Evolutionary conservation across 2,797 vertebrate genomes (phyloP).

Genomic region (Sternarchorhynchus goeldii): DNA sequence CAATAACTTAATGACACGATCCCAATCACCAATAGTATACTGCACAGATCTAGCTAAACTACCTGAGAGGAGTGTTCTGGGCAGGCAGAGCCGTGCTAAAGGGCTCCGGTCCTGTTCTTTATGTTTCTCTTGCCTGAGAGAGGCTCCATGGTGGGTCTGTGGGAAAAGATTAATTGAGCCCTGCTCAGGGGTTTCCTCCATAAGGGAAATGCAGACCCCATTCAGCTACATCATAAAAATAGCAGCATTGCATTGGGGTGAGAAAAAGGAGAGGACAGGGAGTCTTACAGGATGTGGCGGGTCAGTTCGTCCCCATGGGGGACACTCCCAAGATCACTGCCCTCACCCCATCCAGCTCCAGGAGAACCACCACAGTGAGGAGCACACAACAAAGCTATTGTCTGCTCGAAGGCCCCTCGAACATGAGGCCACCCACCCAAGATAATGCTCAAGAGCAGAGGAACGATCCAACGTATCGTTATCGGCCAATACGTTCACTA

Average conservation of each 20-base stretch:
- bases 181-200: slow-evolving; percentile 61
- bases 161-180: slow-evolving; percentile 50
- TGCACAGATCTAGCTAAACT: neutral
- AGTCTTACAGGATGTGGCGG: slow-evolving; percentile 65
- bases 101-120: slow-evolving; percentile 35
- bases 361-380: slow-evolving; percentile 29
- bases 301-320: slow-evolving; percentile 56
- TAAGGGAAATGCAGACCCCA: slow-evolving; percentile 55
- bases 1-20: neutral
- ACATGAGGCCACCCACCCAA: neutral
- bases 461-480: neutral
- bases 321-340: slow-evolving; percentile 53
- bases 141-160: slow-evolving; percentile 49
- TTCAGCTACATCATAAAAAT: slow-evolving; percentile 76
- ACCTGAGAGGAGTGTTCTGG: neutral
- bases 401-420: neutral
- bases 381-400: slow-evolving; percentile 22
- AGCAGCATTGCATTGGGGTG: slow-evolving; percentile 70
- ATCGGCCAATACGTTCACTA: neutral
- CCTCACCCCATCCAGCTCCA: slow-evolving; percentile 36
- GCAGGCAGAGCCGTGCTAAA: neutral
- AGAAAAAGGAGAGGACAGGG: slow-evolving; percentile 61
- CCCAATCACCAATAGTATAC: neutral
- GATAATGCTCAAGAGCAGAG: neutral
- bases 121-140: slow-evolving; percentile 25